Conservation (phyloP, 2,113 vertebrate species). For the Rostratula benghalensis region DNA sequence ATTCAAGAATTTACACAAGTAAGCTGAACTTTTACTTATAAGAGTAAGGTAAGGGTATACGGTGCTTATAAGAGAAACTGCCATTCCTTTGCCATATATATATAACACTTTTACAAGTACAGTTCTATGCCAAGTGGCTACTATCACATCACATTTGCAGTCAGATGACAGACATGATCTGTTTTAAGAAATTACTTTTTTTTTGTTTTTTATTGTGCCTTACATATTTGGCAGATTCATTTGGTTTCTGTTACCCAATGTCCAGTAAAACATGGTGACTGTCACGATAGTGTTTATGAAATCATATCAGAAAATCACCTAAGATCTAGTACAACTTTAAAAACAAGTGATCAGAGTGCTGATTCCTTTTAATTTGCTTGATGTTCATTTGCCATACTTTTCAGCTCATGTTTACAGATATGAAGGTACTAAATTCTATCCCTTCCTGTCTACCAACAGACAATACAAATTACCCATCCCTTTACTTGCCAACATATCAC, state of each 20-base stretch:
- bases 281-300: slow-evolving; percentile 40
- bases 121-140: slow-evolving; percentile 57
- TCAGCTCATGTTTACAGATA: not conserved
- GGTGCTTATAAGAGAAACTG: slow-evolving; percentile 4
- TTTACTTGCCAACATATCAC: slow-evolving; percentile 27
- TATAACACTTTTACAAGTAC: slow-evolving; percentile 25
- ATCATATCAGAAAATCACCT: not conserved
- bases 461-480: slow-evolving; percentile 10
- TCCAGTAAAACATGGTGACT: slow-evolving; percentile 70
- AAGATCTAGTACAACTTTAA: slow-evolving; percentile 19
- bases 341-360: slow-evolving; percentile 61
- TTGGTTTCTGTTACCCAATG: slow-evolving; percentile 80
- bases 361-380: slow-evolving; percentile 68
- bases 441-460: not conserved
- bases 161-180: slow-evolving; percentile 49
- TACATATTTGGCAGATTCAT: slow-evolving; percentile 61
- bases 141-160: slow-evolving; percentile 43
- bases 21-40: not conserved
- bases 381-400: slow-evolving; percentile 26
- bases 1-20: not conserved
- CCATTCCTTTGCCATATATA: not conserved
- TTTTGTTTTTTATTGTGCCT: slow-evolving; percentile 41
- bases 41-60: not conserved
- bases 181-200: slow-evolving; percentile 38
- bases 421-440: slow-evolving; percentile 7